Evolutionary conservation across 2,797 vertebrate genomes (phyloP).

Genomic region (Hephaestus fuliginosus): DNA sequence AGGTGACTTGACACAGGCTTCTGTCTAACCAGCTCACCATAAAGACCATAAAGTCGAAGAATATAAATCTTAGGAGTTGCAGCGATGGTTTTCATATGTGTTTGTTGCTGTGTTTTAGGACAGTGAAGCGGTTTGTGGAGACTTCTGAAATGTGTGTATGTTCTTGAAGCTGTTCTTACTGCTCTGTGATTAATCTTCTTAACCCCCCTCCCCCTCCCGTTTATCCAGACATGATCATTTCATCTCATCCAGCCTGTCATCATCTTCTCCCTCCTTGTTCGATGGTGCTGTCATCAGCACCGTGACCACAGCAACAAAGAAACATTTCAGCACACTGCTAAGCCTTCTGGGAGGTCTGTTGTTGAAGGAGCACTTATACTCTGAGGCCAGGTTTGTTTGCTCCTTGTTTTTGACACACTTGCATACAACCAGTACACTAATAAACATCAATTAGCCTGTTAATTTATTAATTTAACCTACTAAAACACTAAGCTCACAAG

Average conservation of each 20-base stretch:
- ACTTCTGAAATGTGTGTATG: neutral
- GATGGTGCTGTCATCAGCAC: constrained; percentile 99
- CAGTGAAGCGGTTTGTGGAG: neutral
- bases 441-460: too few relatives aligned
- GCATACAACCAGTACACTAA: too few relatives aligned
- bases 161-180: neutral
- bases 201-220: neutral
- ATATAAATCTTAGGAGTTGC: neutral
- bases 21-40: neutral
- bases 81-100: too few relatives aligned
- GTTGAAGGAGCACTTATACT: constrained; percentile 92
- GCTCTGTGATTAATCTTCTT: neutral
- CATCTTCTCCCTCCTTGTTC: constrained; percentile 96
- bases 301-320: constrained; percentile 98
- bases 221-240: constrained; percentile 94
- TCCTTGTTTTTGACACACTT: neutral
- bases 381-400: constrained; percentile 89
- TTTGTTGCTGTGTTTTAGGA: neutral
- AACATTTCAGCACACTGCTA: constrained; percentile 96
- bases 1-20: neutral
- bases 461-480: neutral
- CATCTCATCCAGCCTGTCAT: constrained; percentile 98
- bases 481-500: neutral
- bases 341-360: constrained; percentile 93
- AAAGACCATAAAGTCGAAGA: neutral